Base-by-base conservation (phyloP, 2,797 vertebrate genomes). In the Leuciscus waleckii region DNA sequence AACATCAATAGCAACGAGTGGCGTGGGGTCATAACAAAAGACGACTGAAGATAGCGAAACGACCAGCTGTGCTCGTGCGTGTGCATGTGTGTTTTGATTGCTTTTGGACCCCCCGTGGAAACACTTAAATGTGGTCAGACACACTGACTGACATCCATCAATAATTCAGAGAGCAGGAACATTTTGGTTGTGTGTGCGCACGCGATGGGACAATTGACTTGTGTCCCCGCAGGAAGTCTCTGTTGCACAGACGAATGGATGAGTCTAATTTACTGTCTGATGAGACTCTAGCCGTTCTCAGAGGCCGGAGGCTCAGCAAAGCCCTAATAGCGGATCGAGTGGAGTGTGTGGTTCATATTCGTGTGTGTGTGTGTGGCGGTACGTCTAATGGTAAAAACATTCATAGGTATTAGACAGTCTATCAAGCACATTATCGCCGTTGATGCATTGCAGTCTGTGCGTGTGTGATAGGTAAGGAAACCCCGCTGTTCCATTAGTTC, bases 121-220 rank as follows among this genome's bases (percentile, higher is more conserved):
- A 92, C 89, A 88, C 93, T 94, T 93, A 93, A 92, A 92, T 91
- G 92, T 90, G 92, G 93, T 94, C 94, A 91, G 94, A 93, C 91
- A 82, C 81, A 75, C 79, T 78, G 90, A 93, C 93, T 92, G 93
- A 91, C 86, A 90, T 88, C 86, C 92, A 95, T 95, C 93, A 95
- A 95, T 96, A 95, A 95, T 95, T 90, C 91, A 95, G 88, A 81
- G 61, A 83, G 82, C 56, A 58, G 85, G 82, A 86, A 89, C 89
- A 93, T 92, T 86, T n/a, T 37, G 89, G 61, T 85, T 89, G 86
- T 88, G 86, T 82, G 76, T 86, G 88, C 81, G 84, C 88, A 79
- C 82, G 81, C 29, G 29, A 32, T 79, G 51, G 91, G 87, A 92
- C 89, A 84, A 92, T 92, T 85, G 89, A 41, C 54, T 87, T 61